Base-by-base conservation (phyloP, 53 echinoderm and acorn worm species). In the Crossaster papposus region DNA sequence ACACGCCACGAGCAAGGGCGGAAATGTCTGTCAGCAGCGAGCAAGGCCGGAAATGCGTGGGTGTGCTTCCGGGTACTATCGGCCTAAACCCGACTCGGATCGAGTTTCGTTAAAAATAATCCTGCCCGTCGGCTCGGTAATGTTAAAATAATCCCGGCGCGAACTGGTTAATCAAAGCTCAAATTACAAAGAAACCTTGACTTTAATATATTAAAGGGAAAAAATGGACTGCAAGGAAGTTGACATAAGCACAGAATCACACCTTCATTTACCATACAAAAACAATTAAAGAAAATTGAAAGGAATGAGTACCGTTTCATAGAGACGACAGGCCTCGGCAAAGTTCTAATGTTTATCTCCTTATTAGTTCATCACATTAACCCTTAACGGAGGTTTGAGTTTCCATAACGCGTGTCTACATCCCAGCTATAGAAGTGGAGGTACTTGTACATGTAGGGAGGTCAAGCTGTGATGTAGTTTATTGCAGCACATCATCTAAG, bases 241-340 rank as follows among this genome's bases (percentile, higher is more conserved):
- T 68, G 10, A 26, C 68, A 68, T 68, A 26, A 58, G 22, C 68
- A 68, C 22, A 23, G 68, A 26, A 68, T 68, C 28, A 68, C 68
- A 26, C 28, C 68, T 10, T 2, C 9, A 18, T 44, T 44, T 44
- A 6, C 11, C 24, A 68, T 9, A 26, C 24, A 3, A 68, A 2
- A 68, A 68, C n/a, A n/a, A 68, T 3, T 10, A 18, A 32, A 31
- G 31, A 29, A 54, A 87, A 37, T 35, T 58, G 77, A 87, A 87
- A 87, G 77, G 87, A 87, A 87, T 87, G 63, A 87, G 87, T 87
- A 87, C 87, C 87, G 77, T 87, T 87, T 87, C 38, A 24, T 38
- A 37, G 5, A 34, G 77, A 53, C 38, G 54, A 87, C 34, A 18
- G 77, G 87, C 62, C 63, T 65, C 36, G 22, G 38, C 65, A 44